Base-by-base conservation (phyloP, 2,113 vertebrate genomes). In the Propithecus coquereli region DNA sequence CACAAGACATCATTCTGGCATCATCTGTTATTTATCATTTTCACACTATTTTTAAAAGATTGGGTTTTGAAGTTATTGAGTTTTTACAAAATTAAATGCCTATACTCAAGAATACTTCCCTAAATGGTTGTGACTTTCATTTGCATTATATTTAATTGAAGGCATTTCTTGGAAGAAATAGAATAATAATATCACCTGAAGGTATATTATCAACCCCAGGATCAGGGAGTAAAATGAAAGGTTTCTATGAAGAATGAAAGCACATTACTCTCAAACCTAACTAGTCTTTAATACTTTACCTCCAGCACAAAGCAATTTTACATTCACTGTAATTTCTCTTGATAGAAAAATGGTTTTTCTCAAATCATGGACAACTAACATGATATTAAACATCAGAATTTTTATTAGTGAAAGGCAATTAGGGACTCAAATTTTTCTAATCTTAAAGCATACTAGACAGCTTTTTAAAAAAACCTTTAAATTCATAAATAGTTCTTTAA, bases 131-230 rank as follows among this genome's bases (percentile, higher is more conserved):
- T 65, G 76, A 54, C 80, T 93, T 73, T n/a, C 1, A 0, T 54
- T 83, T 40, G 37, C 54, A 61, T 95, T 79, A 74, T 68, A 93
- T 90, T 92, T 87, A 84, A 94, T 71, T 73, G 96, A 93, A 93
- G 87, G 76, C 30, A 52, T 92, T 97, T 90, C 90, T 96, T 80
- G 63, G 88, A 94, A 92, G 93, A 94, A 87, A 94, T 25, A 57
- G 54, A 96, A 59, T 87, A 61, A 95, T 59, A 76, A 74, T 18
- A 70, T 74, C 94, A 94, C 82, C 70, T 54, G 37, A 81, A 96
- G 74, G 80, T 37, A 32, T 50, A 76, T 66, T 25, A 93, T 61
- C 83, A 96, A 76, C 30, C 17, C 71, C 37, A 30, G 0, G 7
- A 74, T 50, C 47, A 73, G 27, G 30, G 50, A 71, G n/a, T 43